Percentiles rank a stretch among this genome's conserved stretches.
phyloP scores from a whole-genome alignment of 2,797 vertebrate genomes.

The Anguilla pacifica region DNA sequence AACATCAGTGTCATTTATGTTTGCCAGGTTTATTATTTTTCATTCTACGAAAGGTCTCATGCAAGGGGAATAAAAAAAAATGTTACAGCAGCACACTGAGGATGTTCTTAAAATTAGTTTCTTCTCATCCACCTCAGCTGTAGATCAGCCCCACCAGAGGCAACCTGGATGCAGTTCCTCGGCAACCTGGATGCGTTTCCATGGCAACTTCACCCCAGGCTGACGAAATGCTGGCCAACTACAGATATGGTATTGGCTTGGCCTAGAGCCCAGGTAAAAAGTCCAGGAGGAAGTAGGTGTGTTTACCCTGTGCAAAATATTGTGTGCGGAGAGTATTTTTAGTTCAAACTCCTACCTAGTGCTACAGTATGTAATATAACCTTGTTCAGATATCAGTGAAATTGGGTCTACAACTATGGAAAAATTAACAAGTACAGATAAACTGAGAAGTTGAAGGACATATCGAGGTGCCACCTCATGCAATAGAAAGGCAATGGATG shows the following conservation, averaged over 20 bases:
- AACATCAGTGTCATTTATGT: not conserved
- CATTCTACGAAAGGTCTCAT: not conserved
- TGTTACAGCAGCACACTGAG: not conserved
- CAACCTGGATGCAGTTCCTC: not conserved
- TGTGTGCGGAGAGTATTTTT: not conserved
- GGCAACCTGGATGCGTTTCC: not conserved
- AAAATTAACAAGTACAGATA: not conserved
- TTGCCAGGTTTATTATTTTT: not conserved
- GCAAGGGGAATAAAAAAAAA: not conserved
- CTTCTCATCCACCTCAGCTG: not conserved
- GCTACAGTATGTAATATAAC: not conserved
- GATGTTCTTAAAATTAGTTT: not conserved
- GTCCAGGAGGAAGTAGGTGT: not conserved
- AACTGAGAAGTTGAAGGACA: not conserved
- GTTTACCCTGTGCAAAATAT: not conserved
- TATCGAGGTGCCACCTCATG: not conserved
- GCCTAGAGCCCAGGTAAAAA: not conserved
- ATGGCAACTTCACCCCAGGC: not conserved
- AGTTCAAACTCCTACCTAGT: not conserved
- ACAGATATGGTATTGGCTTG: not conserved
- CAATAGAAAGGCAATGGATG: not conserved
- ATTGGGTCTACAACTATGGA: not conserved
- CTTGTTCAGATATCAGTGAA: not conserved
- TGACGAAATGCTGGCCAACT: not conserved
- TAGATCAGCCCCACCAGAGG: not conserved